Evolutionary conservation across 2,888 invertebrate genomes (phyloP), one percentile per base, ranked within the genome.

Genomic region (Fragum fragum): DNA sequence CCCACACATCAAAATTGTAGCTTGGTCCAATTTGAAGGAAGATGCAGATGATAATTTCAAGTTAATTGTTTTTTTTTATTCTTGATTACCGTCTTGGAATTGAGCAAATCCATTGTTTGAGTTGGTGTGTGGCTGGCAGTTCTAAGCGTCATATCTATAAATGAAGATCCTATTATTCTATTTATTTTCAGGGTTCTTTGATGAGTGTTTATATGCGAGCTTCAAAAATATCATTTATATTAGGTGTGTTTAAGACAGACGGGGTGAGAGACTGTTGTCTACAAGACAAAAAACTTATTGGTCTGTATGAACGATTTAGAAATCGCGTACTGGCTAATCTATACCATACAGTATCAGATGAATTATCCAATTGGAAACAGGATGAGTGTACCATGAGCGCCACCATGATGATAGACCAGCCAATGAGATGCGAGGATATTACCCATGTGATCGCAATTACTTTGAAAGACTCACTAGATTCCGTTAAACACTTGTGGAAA

Each of bases 361-460:
- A 66, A 23, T 36, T 66, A 39, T 21, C 39, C 1, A 5, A 42
- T 2, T 66, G 66, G 66, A 42, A 21, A 9, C 23, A 2, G 14
- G 6, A 6, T 14, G 42, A 66, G 2, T 66, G 66, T 66, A 5
- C 9, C 23, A 66, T 66, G 66, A 3, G 42, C n/a, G 42, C 42
- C 23, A n/a, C 66, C n/a, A 42, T 32, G 0, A 9, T 42, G 28
- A 66, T 11, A 7, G 21, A 23, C 14, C 21, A 66, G 14, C 66
- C 66, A 66, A 66, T 66, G 66, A 66, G 66, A 42, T 66, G 66
- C 42, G 66, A 66, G 66, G 66, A 66, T 42, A 26, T 66, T 21
- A 26, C 42, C 16, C 39, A 66, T 26, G 66, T 66, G 66, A 66
- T 23, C 6, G 28, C 66, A 6, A 23, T 66, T 14, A 42, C 42